phyloP scores from a whole-genome alignment of 2,888 invertebrate genomes.

The Plebejus melissa region DNA sequence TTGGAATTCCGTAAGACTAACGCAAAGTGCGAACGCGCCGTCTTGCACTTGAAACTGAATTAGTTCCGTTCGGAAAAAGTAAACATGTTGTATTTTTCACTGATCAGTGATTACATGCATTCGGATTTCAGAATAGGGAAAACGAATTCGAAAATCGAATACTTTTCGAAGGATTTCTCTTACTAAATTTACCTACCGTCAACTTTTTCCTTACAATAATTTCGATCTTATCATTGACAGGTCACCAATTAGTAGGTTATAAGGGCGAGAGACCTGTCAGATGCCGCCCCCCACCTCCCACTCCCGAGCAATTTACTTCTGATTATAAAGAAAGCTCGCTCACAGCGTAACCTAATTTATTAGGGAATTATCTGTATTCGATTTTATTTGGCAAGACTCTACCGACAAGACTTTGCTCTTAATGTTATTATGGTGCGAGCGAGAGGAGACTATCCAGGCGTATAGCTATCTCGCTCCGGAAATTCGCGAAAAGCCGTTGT shows the following conservation, averaged over 20 bases:
- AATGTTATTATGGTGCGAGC: conserved; percentile 22
- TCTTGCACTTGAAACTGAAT: too few species aligned
- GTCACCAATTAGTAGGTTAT: neutral
- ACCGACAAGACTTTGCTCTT: conserved; percentile 19
- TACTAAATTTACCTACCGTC: too few species aligned
- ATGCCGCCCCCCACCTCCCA: neutral
- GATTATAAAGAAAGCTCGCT: conserved; percentile 16
- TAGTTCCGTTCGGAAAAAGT: too few species aligned
- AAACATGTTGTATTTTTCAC: too few species aligned
- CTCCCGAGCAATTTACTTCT: neutral
- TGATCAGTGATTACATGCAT: too few species aligned
- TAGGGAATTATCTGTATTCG: conserved; percentile 14
- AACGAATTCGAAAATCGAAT: too few species aligned
- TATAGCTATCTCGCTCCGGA: neutral
- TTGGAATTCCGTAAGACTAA: too few species aligned
- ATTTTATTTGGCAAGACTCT: conserved; percentile 14
- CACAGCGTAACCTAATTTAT: conserved; percentile 7
- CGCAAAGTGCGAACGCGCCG: too few species aligned
- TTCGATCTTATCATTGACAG: neutral
- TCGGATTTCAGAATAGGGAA: too few species aligned
- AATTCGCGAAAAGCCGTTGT: conserved; percentile 11
- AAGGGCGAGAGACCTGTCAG: neutral
- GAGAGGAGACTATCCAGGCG: neutral
- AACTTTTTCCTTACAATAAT: neutral
- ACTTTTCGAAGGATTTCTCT: too few species aligned